A percentile compares a stretch with the other conserved stretches of the same genome.
Evolutionary conservation across 2,888 invertebrate species (phyloP).

Genomic region (Anoplius nigerrimus): DNA sequence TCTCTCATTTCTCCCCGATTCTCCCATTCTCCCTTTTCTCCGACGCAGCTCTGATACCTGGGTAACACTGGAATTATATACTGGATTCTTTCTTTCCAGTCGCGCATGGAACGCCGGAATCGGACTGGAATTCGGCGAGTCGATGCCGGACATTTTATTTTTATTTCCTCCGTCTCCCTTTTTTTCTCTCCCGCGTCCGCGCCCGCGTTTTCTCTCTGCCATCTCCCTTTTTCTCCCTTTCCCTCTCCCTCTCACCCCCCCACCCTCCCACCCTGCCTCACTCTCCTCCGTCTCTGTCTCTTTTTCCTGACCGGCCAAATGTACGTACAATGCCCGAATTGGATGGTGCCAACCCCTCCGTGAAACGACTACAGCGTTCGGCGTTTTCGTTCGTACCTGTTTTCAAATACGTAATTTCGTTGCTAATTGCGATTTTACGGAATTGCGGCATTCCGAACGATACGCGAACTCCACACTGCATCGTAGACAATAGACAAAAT

Average conservation of each 20-base stretch:
- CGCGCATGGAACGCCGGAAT: slow-evolving; percentile 44
- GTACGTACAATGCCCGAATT: too few species aligned
- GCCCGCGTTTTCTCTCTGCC: not conserved
- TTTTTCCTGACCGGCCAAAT: slow-evolving; percentile 3
- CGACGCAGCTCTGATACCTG: slow-evolving; percentile 30
- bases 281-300: not conserved
- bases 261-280: not conserved
- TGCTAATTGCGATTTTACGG: too few species aligned
- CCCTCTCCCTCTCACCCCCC: not conserved
- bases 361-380: slow-evolving; percentile 3
- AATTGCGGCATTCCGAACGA: too few species aligned
- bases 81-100: slow-evolving; percentile 39
- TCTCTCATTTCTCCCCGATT: slow-evolving; percentile 3
- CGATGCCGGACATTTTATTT: slow-evolving; percentile 37
- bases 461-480: too few species aligned
- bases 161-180: not conserved
- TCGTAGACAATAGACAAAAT: too few species aligned
- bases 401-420: too few species aligned
- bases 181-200: not conserved
- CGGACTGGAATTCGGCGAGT: slow-evolving; percentile 48
- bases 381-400: too few species aligned
- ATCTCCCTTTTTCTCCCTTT: not conserved
- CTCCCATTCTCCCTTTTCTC: not conserved
- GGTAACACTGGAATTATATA: slow-evolving; percentile 49
- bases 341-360: not conserved